Conservation (phyloP, 2,797 vertebrate species). For the Chlorospingus flavigularis region DNA sequence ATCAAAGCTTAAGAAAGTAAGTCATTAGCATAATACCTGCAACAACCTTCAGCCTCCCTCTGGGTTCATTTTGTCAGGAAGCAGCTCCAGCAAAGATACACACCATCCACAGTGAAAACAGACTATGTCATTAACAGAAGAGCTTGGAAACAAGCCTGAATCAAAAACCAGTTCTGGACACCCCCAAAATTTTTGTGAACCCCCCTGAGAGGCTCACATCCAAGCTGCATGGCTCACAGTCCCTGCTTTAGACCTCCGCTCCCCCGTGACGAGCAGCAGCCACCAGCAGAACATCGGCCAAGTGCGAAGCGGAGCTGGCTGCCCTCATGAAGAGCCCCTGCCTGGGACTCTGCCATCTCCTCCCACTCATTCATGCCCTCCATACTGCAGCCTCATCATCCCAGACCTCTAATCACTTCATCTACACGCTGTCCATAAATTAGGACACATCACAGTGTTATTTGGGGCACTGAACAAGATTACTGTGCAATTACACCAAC, state of each 20-base stretch:
- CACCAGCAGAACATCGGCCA: not conserved
- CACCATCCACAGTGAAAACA: not conserved
- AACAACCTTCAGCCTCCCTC: not conserved
- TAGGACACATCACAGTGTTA: slow-evolving; percentile 49
- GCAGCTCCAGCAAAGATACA: not conserved
- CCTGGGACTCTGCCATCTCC: slow-evolving; percentile 38
- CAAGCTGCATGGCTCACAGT: not conserved
- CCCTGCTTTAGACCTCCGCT: not conserved
- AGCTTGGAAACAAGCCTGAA: not conserved
- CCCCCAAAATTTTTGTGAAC: not conserved
- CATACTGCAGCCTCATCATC: slow-evolving; percentile 36
- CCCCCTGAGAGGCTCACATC: not conserved
- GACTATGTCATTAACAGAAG: not conserved
- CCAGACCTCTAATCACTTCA: slow-evolving; percentile 58
- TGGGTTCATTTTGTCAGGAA: not conserved
- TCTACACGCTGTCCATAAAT: slow-evolving; percentile 39
- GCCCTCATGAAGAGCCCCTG: not conserved
- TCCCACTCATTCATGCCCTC: slow-evolving; percentile 62
- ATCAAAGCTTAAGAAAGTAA: not conserved
- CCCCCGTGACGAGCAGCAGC: not conserved
- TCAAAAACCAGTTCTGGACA: not conserved
- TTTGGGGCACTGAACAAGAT: slow-evolving; percentile 57
- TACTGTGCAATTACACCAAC: slow-evolving; percentile 58
- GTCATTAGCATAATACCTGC: not conserved
- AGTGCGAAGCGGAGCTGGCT: not conserved